Evolutionary conservation across 2,113 vertebrate species (phyloP).

Genomic region (Spea multiplicata): DNA sequence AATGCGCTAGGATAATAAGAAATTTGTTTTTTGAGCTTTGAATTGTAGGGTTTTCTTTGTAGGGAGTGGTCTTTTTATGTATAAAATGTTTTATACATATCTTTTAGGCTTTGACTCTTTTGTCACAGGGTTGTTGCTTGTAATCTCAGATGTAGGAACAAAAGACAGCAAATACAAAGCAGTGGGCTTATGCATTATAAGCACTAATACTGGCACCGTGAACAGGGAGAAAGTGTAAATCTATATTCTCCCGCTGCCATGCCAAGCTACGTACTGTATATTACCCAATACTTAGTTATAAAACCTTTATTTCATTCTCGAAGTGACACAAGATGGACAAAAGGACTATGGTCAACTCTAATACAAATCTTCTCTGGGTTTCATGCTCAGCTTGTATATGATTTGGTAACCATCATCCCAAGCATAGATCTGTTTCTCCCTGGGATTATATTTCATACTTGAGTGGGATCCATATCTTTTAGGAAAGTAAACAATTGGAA

Average conservation of each 20-base stretch:
- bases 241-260: neutral
- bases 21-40: too few relatives aligned
- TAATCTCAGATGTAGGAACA: neutral
- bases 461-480: conserved; percentile 85
- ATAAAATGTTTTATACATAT: neutral
- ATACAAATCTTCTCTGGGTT: conserved; percentile 67
- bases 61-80: neutral
- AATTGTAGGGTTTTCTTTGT: neutral
- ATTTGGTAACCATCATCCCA: conserved; percentile 98
- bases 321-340: conserved; percentile 16
- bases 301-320: neutral
- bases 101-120: neutral
- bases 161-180: conserved; percentile 3
- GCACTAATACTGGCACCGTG: neutral
- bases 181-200: neutral
- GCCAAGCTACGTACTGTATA: neutral
- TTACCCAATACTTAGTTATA: conserved; percentile 9
- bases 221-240: neutral
- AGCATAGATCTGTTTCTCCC: conserved; percentile 85
- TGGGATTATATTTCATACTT: conserved; percentile 90
- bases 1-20: too few relatives aligned
- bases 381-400: conserved; percentile 87
- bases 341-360: neutral
- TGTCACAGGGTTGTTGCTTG: too few relatives aligned
- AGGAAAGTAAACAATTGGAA: conserved; percentile 90